Evolutionary conservation across 2,797 vertebrate genomes (phyloP).

Genomic region (Coluber constrictor): DNA sequence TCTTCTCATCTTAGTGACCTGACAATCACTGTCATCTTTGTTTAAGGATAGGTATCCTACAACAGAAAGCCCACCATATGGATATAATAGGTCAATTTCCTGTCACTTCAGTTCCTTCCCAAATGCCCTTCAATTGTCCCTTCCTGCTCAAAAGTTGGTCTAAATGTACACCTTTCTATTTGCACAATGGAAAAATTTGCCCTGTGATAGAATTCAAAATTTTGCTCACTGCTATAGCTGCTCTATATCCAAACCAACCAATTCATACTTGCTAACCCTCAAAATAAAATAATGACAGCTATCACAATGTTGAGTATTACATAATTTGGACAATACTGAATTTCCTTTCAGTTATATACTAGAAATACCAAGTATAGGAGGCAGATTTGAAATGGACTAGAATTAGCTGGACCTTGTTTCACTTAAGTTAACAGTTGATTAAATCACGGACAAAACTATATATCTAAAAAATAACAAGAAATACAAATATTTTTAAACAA

Average conservation of each 20-base stretch:
- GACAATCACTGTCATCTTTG: not conserved
- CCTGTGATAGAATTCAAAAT: not conserved
- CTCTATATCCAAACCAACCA: not conserved
- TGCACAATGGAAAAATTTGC: not conserved
- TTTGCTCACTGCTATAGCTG: not conserved
- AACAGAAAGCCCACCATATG: not conserved
- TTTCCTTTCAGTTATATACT: not conserved
- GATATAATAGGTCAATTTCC: not conserved
- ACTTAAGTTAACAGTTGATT: not conserved
- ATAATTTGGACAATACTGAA: not conserved
- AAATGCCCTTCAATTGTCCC: not conserved
- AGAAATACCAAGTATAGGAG: not conserved
- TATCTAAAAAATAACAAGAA: not conserved
- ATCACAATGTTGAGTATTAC: not conserved
- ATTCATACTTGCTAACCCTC: not conserved
- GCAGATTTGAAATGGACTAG: not conserved
- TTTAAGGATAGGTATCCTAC: not conserved
- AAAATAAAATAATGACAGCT: not conserved
- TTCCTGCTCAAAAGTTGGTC: not conserved
- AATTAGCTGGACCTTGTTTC: not conserved
- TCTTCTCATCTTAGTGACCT: not conserved
- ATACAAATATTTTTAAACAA: not conserved
- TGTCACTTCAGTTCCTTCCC: not conserved
- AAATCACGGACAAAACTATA: not conserved
- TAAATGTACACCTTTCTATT: not conserved